Base-by-base conservation (phyloP, 2,113 vertebrate species). In the Vulpes lagopus region DNA sequence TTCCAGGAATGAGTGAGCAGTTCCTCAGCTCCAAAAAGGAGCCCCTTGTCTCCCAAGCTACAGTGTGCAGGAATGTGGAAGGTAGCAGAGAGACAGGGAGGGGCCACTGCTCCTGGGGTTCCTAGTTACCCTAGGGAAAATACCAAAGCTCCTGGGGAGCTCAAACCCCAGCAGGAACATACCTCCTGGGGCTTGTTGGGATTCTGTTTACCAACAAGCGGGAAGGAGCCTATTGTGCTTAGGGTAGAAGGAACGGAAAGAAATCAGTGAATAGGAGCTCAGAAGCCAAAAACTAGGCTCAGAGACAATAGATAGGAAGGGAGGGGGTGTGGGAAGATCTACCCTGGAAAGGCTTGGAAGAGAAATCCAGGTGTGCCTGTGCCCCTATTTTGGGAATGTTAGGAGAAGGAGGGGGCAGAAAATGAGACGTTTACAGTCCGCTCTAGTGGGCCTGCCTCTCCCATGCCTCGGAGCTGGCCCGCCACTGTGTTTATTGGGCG, bases 211-310 rank as follows among this genome's bases (percentile, higher is more conserved):
- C 87, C 62, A 96, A 76, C 17, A 94, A 93, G 3, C 9, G 25
- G 95, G 94, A 98, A 94, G 65, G 51, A 49, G 49, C 19, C 89
- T 32, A 94, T 95, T 97, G 97, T 97, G 14, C 25, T 69, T 49
- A 0, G 71, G 32, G 78, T n/a, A 64, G 57, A 55, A 91, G 76
- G n/a, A 91, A 22, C 16, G 20, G 97, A 97, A 97, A 97, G 81
- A 88, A 91, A 91, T 90, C 8, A 2, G 10, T 23, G 78, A 95
- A 69, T 30, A 69, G 49, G 49, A 57, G 27, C 4, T 19, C 16
- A 2, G 81, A 84, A 95, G 95, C 95, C 97, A 95, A 95, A 91
- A 67, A 8, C 0, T 17, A 30, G 69, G 60, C 85, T 89, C 69
- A 0, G n/a, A 88, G 71, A 98, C 96, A 96, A 95, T 89, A 73